Evolutionary conservation across 2,797 vertebrate species (phyloP).

Genomic region (Heliangelus exortis): DNA sequence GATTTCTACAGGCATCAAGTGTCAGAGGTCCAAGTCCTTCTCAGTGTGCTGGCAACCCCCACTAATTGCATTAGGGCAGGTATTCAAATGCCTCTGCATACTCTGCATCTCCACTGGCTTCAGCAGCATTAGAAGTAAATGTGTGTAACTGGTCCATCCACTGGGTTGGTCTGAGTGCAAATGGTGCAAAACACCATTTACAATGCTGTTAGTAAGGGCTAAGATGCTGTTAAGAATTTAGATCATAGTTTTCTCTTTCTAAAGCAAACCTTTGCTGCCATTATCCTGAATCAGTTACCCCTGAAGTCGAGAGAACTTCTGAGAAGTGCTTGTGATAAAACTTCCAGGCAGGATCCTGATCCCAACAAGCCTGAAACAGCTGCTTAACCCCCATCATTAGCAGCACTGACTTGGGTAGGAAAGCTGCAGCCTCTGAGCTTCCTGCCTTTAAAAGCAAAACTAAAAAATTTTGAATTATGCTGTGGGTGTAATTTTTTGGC

Average conservation of each 20-base stretch:
- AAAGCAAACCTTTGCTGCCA: neutral
- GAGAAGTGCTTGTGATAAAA: neutral
- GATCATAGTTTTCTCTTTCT: neutral
- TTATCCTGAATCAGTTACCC: neutral
- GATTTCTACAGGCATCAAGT: neutral
- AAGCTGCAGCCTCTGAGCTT: neutral
- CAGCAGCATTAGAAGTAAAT: neutral
- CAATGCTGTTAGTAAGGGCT: neutral
- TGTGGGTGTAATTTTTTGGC: neutral
- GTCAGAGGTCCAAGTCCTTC: neutral
- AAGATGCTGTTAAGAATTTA: neutral
- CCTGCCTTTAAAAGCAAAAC: neutral
- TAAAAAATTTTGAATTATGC: neutral
- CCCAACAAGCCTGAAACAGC: neutral
- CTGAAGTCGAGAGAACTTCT: neutral
- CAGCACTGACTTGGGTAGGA: neutral
- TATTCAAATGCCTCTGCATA: neutral
- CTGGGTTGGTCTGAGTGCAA: neutral
- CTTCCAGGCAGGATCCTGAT: conserved; percentile 11
- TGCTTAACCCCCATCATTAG: neutral
- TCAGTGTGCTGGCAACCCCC: neutral
- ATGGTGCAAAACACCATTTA: neutral
- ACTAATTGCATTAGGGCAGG: neutral
- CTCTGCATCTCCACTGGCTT: neutral
- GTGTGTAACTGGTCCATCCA: neutral